phyloP scores from a whole-genome alignment of 1,140 invertebrate species.

The Scaptomyza pallida region DNA sequence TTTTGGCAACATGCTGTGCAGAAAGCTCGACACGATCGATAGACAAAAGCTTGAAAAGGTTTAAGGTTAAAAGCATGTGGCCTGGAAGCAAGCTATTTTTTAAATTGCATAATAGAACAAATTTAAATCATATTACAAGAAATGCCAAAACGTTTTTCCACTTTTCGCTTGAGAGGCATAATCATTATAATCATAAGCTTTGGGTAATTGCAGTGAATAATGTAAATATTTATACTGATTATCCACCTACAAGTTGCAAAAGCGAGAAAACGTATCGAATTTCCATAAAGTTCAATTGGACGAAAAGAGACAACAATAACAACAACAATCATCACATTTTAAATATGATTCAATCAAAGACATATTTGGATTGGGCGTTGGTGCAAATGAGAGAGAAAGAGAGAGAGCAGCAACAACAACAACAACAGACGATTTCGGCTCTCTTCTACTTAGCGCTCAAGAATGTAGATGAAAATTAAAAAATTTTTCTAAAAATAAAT shows the following conservation, averaged over 20 bases:
- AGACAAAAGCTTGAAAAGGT: constrained; percentile 42
- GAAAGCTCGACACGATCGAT: constrained; percentile 25
- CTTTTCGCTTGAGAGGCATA: constrained; percentile 36
- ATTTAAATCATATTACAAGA: constrained; percentile 28
- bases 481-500: constrained; percentile 79
- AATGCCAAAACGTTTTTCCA: constrained; percentile 47
- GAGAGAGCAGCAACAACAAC: constrained; percentile 1
- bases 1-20: constrained; percentile 3
- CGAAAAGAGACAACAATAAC: constrained; percentile 76
- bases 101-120: constrained; percentile 36
- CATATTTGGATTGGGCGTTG: constrained; percentile 83
- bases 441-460: constrained; percentile 51
- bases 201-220: constrained; percentile 9
- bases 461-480: constrained; percentile 80
- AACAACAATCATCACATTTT: constrained; percentile 69
- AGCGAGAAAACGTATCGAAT: constrained; percentile 77
- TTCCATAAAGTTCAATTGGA: constrained; percentile 79
- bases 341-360: constrained; percentile 83
- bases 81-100: constrained; percentile 72
- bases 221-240: constrained; percentile 17
- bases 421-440: constrained; percentile 11
- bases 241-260: constrained; percentile 45
- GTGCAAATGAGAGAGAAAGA: constrained; percentile 60
- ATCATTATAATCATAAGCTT: background rate
- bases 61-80: constrained; percentile 47